Percentiles rank a stretch among this genome's conserved stretches.
Evolutionary conservation across 92 coral and sea anemone genomes (phyloP).

Genomic region (Epizoanthus illoricatus): DNA sequence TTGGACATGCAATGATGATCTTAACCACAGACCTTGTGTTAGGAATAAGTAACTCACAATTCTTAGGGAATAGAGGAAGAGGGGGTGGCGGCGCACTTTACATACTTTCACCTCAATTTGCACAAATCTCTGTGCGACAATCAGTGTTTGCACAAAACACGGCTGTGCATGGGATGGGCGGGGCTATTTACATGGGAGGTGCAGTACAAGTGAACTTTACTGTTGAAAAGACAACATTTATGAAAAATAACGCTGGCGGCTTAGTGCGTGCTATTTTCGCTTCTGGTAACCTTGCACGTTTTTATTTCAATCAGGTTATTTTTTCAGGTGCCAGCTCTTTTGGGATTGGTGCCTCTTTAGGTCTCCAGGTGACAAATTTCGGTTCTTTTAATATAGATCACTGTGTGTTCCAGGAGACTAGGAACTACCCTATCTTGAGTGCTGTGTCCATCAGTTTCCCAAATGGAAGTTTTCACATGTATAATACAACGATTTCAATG

Average conservation of each 20-base stretch:
- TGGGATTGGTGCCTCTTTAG: neutral
- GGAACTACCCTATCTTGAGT: neutral
- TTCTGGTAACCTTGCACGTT: neutral
- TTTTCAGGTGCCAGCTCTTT: neutral
- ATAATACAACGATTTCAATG: neutral
- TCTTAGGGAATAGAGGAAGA: neutral
- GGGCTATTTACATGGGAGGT: slow-evolving; percentile 2
- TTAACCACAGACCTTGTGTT: neutral
- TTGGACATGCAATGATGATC: neutral
- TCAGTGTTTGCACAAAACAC: neutral
- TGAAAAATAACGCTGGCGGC: neutral
- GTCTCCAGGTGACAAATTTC: neutral
- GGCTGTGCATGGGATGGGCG: neutral
- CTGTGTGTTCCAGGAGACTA: neutral
- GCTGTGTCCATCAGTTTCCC: neutral
- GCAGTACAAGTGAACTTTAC: neutral
- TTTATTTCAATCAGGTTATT: neutral
- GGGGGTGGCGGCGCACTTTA: neutral
- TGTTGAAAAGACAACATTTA: neutral
- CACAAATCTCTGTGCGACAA: neutral
- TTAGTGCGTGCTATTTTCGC: neutral
- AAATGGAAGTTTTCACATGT: neutral
- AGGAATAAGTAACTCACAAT: neutral
- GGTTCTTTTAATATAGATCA: neutral
- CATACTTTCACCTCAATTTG: neutral